A percentile compares a stretch with the other conserved stretches of the same genome.
These are phyloP conservation scores for Hirtodrosophila trivittata DNA, from an alignment of 2,888 invertebrate genomes.

Conservation along the genomic window DNA sequence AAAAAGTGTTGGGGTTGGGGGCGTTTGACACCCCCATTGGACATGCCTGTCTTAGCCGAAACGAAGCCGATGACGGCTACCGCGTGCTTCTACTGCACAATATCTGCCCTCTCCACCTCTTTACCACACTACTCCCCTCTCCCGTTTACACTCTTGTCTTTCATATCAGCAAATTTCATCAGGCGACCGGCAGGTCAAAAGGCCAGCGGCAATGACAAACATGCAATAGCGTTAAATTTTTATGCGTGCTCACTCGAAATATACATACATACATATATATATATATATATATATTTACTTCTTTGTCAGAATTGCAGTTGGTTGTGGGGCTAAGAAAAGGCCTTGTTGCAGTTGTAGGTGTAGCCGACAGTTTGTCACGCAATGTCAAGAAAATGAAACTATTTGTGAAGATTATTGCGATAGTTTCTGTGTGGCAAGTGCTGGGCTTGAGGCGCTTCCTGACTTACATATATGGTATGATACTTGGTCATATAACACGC, in stretches of 20 bases:
- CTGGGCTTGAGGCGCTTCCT: neutral
- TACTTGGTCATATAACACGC: slow-evolving; percentile 11
- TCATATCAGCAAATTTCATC: slow-evolving; percentile 62
- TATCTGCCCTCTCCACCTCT: slow-evolving; percentile 11
- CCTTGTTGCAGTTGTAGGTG: slow-evolving; percentile 64
- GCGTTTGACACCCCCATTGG: slow-evolving; percentile 16
- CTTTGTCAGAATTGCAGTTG: slow-evolving; percentile 43
- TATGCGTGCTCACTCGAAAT: slow-evolving; percentile 60
- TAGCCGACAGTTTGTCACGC: slow-evolving; percentile 63
- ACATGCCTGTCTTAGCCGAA: slow-evolving; percentile 41
- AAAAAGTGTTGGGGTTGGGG: slow-evolving; percentile 27
- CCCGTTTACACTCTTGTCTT: slow-evolving; percentile 1
- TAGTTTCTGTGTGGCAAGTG: slow-evolving; percentile 21
- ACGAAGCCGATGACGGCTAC: slow-evolving; percentile 47
- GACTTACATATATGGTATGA: slow-evolving; percentile 13
- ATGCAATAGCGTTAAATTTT: slow-evolving; percentile 76
- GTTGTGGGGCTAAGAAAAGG: slow-evolving; percentile 3
- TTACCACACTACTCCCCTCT: neutral
- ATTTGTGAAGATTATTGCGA: slow-evolving; percentile 38
- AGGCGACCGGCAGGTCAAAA: slow-evolving; percentile 52
- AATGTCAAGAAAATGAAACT: slow-evolving; percentile 56
- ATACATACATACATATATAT: slow-evolving; percentile 6
- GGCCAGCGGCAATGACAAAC: slow-evolving; percentile 61
- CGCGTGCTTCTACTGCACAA: slow-evolving; percentile 21
- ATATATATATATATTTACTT: neutral